phyloP scores from a whole-genome alignment of 1,140 invertebrate species.

The Chrysopa pallens region DNA sequence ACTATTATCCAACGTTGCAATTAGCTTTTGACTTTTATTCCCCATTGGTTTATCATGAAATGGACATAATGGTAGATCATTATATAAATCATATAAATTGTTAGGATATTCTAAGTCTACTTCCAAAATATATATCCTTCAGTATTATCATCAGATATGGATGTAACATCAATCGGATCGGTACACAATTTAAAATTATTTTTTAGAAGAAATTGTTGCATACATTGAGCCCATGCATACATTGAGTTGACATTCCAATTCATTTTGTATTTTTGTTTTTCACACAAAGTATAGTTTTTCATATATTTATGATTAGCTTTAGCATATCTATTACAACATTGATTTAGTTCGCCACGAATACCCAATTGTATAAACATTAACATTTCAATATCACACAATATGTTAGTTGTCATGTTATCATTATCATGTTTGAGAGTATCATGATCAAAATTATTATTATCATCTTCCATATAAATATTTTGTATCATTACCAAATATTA shows the following conservation, averaged over 20 bases:
- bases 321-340: conserved; percentile 2
- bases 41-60: not conserved
- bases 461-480: conserved; percentile 8
- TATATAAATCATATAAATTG: conserved; percentile 11
- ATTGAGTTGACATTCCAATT: not conserved
- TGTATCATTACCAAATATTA: conserved; percentile 12
- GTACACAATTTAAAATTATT: not conserved
- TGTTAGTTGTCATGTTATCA: conserved; percentile 19
- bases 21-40: conserved; percentile 8
- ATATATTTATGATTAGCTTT: conserved; percentile 3
- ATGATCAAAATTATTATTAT: no score
- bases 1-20: conserved; percentile 4
- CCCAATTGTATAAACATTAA: not conserved
- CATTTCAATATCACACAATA: conserved; percentile 1
- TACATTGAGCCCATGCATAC: not conserved
- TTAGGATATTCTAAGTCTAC: conserved; percentile 14
- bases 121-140: conserved; percentile 9
- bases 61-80: conserved; percentile 10
- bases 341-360: not conserved
- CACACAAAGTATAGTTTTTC: not conserved
- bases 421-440: conserved; percentile 1
- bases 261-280: not conserved
- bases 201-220: not conserved
- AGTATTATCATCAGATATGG: conserved; percentile 1
- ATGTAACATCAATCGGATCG: not conserved